These are phyloP conservation scores for Phenganax subtilis DNA, from an alignment of 92 coral and sea anemone genomes.

Conservation along the genomic window DNA sequence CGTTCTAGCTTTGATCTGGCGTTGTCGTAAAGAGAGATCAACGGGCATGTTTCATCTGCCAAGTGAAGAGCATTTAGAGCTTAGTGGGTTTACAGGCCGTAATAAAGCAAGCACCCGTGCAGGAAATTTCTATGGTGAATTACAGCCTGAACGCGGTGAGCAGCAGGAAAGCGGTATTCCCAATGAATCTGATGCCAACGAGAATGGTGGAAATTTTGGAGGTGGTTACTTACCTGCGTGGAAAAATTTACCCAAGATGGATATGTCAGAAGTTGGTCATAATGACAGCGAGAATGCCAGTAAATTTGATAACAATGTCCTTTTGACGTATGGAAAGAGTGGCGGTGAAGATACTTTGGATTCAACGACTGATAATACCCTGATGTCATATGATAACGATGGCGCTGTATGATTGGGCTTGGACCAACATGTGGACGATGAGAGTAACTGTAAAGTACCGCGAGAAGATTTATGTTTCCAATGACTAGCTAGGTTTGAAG, in stretches of 20 bases:
- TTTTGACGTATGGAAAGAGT: slow-evolving; percentile 25
- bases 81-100: slow-evolving; percentile 59
- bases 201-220: background rate
- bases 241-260: slow-evolving; percentile 64
- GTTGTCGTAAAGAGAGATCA: slow-evolving; percentile 68
- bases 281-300: background rate
- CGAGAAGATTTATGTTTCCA: too few species aligned
- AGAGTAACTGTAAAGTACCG: too few species aligned
- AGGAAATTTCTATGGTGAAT: slow-evolving; percentile 75
- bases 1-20: slow-evolving; percentile 50
- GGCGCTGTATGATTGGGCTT: background rate
- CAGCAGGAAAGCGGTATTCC: background rate
- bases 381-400: slow-evolving; percentile 17
- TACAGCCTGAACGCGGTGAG: background rate
- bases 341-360: background rate
- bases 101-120: slow-evolving; percentile 56
- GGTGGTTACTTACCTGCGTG: slow-evolving; percentile 73
- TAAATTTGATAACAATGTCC: background rate
- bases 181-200: slow-evolving; percentile 8
- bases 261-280: slow-evolving; percentile 22
- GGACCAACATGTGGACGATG: too few species aligned
- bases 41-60: slow-evolving; percentile 57
- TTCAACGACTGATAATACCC: background rate
- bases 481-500: too few species aligned
- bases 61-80: slow-evolving; percentile 58